Evolutionary conservation across 2,797 vertebrate species (phyloP).

Genomic region (Heterohyrax brucei): DNA sequence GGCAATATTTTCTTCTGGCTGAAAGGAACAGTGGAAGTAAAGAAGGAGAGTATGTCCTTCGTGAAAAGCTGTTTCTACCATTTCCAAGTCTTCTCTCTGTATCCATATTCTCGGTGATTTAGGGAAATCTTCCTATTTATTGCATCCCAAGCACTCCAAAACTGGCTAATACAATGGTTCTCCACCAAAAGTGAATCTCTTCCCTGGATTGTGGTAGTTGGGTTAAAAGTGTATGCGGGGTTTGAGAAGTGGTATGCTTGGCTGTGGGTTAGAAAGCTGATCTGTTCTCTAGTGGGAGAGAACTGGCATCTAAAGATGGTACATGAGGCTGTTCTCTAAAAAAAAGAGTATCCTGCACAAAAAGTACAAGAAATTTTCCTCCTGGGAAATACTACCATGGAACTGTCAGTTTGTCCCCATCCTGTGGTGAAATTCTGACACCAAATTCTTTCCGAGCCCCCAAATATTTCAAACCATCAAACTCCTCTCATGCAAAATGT

Average conservation of each 20-base stretch:
- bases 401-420: not conserved
- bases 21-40: not conserved
- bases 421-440: not conserved
- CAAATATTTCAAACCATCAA: not conserved
- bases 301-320: constrained; percentile 13
- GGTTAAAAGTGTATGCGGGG: not conserved
- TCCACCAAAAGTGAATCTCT: not conserved
- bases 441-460: not conserved
- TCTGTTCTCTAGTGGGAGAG: not conserved
- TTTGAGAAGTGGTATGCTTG: not conserved
- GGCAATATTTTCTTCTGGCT: not conserved
- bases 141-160: not conserved
- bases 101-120: not conserved
- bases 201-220: not conserved
- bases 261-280: not conserved
- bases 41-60: not conserved
- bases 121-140: not conserved
- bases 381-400: not conserved
- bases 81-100: not conserved
- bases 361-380: not conserved
- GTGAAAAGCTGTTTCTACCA: not conserved
- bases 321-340: not conserved
- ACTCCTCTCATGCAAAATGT: not conserved
- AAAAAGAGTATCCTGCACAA: not conserved
- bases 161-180: not conserved